Conservation (phyloP, 2,888 invertebrate genomes). For the Dione juno region DNA sequence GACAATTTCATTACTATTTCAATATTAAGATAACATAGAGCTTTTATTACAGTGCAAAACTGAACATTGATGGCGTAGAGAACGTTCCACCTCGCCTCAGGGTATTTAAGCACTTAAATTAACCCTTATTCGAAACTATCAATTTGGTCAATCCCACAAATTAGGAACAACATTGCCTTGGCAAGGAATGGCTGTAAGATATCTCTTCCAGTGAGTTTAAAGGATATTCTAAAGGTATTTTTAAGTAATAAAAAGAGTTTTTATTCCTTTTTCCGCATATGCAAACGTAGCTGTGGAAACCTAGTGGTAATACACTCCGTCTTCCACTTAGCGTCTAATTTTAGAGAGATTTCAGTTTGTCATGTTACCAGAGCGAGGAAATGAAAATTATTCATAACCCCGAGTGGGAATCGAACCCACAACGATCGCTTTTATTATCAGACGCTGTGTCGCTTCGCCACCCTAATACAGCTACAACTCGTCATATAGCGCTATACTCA, state of each 20-base stretch:
- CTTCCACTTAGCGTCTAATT: too few relatives aligned
- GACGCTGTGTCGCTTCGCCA: too few relatives aligned
- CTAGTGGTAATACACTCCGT: too few relatives aligned
- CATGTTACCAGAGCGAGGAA: too few relatives aligned
- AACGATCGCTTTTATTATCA: too few relatives aligned
- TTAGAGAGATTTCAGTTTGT: too few relatives aligned
- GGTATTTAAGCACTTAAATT: constrained; percentile 44
- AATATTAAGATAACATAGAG: constrained; percentile 29
- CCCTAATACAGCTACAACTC: too few relatives aligned
- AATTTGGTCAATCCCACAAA: constrained; percentile 52
- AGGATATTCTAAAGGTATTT: not conserved
- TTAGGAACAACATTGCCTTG: constrained; percentile 48
- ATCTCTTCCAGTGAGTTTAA: constrained; percentile 15
- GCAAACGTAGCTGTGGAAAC: too few relatives aligned
- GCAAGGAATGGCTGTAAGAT: constrained; percentile 39
- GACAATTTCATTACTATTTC: constrained; percentile 20
- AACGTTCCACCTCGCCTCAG: constrained; percentile 34
- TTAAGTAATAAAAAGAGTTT: too few relatives aligned
- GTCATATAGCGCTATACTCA: not conserved
- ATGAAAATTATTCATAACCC: too few relatives aligned
- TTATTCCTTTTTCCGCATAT: too few relatives aligned
- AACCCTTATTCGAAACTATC: constrained; percentile 45
- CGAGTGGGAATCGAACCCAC: too few relatives aligned
- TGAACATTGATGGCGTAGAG: constrained; percentile 23
- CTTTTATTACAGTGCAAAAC: constrained; percentile 21